phyloP scores from a whole-genome alignment of 2,888 invertebrate genomes.

The Philopedon plagiatum region DNA sequence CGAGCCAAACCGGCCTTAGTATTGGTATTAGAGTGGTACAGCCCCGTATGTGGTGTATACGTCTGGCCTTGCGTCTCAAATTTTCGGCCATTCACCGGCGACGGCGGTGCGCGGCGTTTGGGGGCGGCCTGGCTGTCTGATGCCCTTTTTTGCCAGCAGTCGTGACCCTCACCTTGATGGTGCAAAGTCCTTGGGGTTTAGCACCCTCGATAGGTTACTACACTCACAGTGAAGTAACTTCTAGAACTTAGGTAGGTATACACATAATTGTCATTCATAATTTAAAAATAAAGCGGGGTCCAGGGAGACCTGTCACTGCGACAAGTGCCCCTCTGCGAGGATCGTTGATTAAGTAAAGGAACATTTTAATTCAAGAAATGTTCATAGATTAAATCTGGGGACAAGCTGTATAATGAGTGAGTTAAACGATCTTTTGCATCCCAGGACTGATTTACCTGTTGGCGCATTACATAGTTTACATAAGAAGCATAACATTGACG shows the following conservation, averaged over 20 bases:
- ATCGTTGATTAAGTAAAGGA: no score
- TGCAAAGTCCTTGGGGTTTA: conserved; percentile 20
- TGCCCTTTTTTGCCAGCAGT: conserved; percentile 45
- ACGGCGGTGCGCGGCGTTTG: conserved; percentile 29
- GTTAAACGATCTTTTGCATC: background rate
- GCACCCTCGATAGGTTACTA: conserved; percentile 1
- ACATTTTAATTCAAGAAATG: no score
- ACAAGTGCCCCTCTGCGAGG: no score
- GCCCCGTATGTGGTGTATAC: conserved; percentile 27
- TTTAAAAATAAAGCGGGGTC: no score
- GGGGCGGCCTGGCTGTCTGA: conserved; percentile 41
- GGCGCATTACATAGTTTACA: conserved; percentile 15
- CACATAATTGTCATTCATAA: no score
- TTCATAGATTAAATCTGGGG: no score
- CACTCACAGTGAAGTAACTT: conserved; percentile 34
- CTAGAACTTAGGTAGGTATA: background rate
- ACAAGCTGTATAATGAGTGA: no score
- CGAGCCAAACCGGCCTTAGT: conserved; percentile 20
- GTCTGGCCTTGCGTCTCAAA: conserved; percentile 48
- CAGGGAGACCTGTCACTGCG: no score
- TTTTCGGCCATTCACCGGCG: conserved; percentile 50
- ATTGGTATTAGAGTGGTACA: conserved; percentile 30
- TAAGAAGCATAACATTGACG: conserved; percentile 26
- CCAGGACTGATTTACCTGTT: background rate
- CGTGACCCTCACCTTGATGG: conserved; percentile 48